phyloP scores from a whole-genome alignment of 2,797 vertebrate genomes.

The Petrocephalus sullivani region DNA sequence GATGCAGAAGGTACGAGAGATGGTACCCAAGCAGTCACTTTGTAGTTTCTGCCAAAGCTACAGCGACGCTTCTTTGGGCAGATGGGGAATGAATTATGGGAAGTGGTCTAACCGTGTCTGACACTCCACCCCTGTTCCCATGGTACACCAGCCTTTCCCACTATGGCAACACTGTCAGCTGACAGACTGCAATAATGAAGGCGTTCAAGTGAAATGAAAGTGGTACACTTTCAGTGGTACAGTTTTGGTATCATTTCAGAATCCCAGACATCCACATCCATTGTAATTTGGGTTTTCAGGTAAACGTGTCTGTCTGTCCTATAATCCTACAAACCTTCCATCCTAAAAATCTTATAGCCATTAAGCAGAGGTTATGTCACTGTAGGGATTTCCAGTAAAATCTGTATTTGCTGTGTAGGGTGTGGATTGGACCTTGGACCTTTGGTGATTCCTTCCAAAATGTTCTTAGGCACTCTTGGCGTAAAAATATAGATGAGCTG shows the following conservation, averaged over 20 bases:
- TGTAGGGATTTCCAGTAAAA: too few relatives aligned
- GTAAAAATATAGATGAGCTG: conserved; percentile 35
- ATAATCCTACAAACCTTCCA: background rate
- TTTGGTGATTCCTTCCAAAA: background rate
- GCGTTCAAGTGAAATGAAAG: background rate
- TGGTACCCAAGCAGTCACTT: background rate
- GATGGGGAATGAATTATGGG: background rate
- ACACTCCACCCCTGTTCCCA: background rate
- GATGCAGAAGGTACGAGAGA: background rate
- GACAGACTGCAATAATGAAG: background rate
- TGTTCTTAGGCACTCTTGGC: conserved; percentile 11
- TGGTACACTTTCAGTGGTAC: background rate
- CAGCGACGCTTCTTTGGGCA: background rate
- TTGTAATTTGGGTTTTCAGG: background rate
- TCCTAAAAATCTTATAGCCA: background rate
- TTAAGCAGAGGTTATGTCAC: background rate
- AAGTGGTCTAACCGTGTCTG: background rate
- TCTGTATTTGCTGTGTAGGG: background rate
- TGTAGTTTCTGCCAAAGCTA: background rate
- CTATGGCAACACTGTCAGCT: background rate
- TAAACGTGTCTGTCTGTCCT: background rate
- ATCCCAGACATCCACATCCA: background rate
- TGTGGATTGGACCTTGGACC: background rate
- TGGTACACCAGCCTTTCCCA: background rate
- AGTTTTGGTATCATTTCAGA: background rate